Evolutionary conservation across 2,888 invertebrate genomes (phyloP), one percentile per base, ranked within the genome.

Genomic region (Lumbricus terrestris): DNA sequence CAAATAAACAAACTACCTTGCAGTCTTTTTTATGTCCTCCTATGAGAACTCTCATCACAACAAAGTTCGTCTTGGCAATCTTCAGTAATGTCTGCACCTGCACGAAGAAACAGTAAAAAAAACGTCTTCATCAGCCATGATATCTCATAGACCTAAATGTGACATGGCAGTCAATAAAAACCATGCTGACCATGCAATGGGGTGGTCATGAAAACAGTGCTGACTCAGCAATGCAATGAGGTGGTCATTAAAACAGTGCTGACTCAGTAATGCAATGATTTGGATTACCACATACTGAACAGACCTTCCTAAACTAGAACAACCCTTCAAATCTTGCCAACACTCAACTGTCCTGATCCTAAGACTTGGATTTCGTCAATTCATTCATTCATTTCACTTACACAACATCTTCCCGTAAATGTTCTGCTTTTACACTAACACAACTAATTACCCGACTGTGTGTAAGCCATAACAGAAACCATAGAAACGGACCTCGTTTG

Each of bases 41-140:
- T 0, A 97, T 97, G 92, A 99, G 95, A 91, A 99, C 96, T 95
- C 98, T 98, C 95, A 98, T 96, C 29, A 99, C 98, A 93, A 99
- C 97, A 94, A 98, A 98, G 96, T 99, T 99, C 0, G 98, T 98
- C 96, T 99, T 99, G 83, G 97, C 97, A 92, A 99, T 97, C 95
- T 97, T 97, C 89, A 98, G 96, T 92, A 98, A 96, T 94, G 94
- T 93, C 91, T 94, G 93, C 90, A 94, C 92, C 95, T 95, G 92
- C 34, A 91, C 35, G 35, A 91, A 38, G 91, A 47, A 93, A 92
- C 69, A 69, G 69, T 69, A 69, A 3, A 69, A n/a, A 29, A n/a
- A 29, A n/a, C n/a, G 20, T n/a, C n/a, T 69, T 29, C 29, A 69
- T 29, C 8, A 69, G 47, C 18, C 47, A 20, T 47, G 4, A 16